Percentiles rank a stretch among this genome's conserved stretches.
These are phyloP conservation scores for Hydrotaea diabolus DNA, from an alignment of 2,888 invertebrate species.

Conservation along the genomic window DNA sequence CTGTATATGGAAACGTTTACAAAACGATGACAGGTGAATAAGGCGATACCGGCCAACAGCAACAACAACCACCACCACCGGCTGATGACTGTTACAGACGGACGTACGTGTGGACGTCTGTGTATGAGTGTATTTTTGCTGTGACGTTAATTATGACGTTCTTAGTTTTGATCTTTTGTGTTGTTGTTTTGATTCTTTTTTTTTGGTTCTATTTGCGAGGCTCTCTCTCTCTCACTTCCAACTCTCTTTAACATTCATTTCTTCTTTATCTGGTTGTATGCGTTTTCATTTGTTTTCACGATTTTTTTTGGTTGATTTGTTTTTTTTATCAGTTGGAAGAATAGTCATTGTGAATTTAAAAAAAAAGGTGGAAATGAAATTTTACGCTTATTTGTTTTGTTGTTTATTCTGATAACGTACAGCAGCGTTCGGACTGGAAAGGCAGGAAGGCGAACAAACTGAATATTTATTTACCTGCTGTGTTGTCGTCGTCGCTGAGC, in stretches of 20 bases:
- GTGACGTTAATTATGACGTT: constrained; percentile 14
- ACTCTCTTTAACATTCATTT: neutral
- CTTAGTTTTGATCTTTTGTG: neutral
- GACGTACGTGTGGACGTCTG: too few relatives aligned
- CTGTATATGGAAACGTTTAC: constrained; percentile 5
- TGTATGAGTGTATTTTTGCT: neutral
- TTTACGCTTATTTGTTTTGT: constrained; percentile 33
- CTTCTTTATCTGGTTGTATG: neutral
- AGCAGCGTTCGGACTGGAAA: neutral
- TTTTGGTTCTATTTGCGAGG: neutral
- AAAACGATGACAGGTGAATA: constrained; percentile 18
- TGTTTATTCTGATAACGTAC: constrained; percentile 43
- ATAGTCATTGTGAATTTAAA: neutral
- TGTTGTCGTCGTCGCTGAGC: too few relatives aligned
- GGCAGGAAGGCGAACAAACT: neutral
- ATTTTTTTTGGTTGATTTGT: neutral
- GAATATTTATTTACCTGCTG: neutral
- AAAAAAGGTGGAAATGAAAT: constrained; percentile 14
- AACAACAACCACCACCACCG: neutral
- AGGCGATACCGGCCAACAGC: neutral
- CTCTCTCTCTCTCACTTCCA: neutral
- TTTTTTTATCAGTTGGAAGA: neutral
- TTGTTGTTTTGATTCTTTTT: neutral
- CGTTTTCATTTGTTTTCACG: neutral
- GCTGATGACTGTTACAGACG: too few relatives aligned